These are phyloP conservation scores for Syngnathus floridae DNA, from an alignment of 2,113 vertebrate species.

Conservation along the genomic window DNA sequence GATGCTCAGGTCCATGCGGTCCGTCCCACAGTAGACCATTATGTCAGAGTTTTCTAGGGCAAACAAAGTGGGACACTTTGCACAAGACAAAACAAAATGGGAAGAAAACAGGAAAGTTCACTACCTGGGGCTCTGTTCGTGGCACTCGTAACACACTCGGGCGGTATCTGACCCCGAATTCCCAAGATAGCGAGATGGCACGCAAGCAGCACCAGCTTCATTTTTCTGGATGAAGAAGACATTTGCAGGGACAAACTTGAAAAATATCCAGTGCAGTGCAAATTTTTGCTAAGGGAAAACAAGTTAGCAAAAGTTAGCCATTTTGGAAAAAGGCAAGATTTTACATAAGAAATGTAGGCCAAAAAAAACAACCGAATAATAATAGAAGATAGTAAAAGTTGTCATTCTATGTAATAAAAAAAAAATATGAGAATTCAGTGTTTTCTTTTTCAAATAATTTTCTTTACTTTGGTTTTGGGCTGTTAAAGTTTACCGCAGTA, in stretches of 20 bases:
- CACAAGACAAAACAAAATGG: not conserved
- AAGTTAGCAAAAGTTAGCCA: too few relatives aligned
- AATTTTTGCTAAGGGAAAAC: not conserved
- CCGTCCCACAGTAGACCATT: conserved; percentile 55
- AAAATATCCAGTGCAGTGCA: not conserved
- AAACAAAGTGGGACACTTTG: not conserved
- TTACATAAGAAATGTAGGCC: too few relatives aligned
- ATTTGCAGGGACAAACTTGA: conserved; percentile 12
- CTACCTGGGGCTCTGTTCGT: conserved; percentile 67
- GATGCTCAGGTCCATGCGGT: conserved; percentile 58
- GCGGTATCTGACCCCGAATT: conserved; percentile 38
- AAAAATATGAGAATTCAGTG: not conserved
- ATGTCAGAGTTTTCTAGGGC: conserved; percentile 64
- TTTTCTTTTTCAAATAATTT: not conserved
- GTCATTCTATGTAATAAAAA: too few relatives aligned
- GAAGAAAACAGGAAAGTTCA: not conserved
- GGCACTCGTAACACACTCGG: accelerated
- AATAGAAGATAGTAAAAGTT: too few relatives aligned
- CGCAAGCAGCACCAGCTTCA: conserved; percentile 52
- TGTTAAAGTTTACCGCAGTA: too few relatives aligned
- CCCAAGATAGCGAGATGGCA: conserved; percentile 50
- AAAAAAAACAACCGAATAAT: too few relatives aligned
- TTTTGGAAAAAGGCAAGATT: too few relatives aligned
- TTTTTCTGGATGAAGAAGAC: conserved; percentile 42
- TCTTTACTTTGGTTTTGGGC: not conserved